Evolutionary conservation across 2,888 invertebrate species (phyloP), one percentile per base, ranked within the genome.

Genomic region (Nephrotoma appendiculata): DNA sequence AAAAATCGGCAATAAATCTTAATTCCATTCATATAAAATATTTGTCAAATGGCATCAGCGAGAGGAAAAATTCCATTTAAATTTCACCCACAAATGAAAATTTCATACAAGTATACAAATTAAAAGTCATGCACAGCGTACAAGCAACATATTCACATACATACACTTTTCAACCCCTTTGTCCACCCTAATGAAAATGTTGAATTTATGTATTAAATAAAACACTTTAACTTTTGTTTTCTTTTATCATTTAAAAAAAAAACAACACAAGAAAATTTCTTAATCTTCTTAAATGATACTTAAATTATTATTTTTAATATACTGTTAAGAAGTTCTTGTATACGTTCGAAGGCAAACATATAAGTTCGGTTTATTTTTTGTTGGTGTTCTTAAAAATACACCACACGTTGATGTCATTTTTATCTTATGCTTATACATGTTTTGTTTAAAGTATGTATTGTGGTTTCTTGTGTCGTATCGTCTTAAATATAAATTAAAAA

Each of bases 211-310:
- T 48, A 12, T 11, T 12, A 48, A 48, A 48, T 12, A 11, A 57
- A 57, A 57, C 52, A 57, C 52, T 71, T 71, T 31, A 71, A 71
- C 9, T 71, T 57, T 31, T 71, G 31, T 71, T 31, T 31, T 19
- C 31, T 71, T 31, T 71, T 19, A 31, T 19, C 71, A 71, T 71
- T 31, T 9, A 11, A 9, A 71, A 71, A 71, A 71, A 57, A 19
- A 57, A 57, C 57, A 31, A 71, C 6, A 84, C 6, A 84, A 11
- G 43, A 42, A 84, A 84, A 84, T 84, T 84, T 84, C 84, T 84
- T 84, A 84, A 84, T 84, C 84, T 84, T 84, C 84, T 84, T 84
- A 84, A 84, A 84, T 84, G 41, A 84, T 84, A 84, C 43, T 84
- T 84, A 84, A 84, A 41, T 84, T 84, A 84, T 84, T 84, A 84